Base-by-base conservation (phyloP, 2,797 vertebrate species). In the Pachyuromys duprasi region DNA sequence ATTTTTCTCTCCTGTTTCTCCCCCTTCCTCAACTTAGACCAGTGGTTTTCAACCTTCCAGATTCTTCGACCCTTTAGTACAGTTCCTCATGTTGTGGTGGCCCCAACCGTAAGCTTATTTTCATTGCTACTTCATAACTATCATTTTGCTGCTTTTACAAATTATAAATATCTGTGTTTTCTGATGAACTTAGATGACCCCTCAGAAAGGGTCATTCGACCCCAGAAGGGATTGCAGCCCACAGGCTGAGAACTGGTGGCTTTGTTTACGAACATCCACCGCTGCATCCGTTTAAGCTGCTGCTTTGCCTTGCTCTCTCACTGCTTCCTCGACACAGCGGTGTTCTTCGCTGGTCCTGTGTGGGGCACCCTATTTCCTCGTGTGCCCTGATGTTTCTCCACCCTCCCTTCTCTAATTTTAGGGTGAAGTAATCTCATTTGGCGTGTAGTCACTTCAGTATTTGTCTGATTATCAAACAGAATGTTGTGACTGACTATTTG, bases 361-460 rank as follows among this genome's bases (percentile, higher is more conserved):
- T 18, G 2, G 0, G 1, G 7, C 17, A 0, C 36, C 9, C 0
- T 0, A 4, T 1, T 65, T 26, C 15, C 60, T 39, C 2, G 4
- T 67, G 28, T 3, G 0, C 55, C 53, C 74, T 33, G 26, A 33
- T 75, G 76, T 26, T 2, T 57, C 3, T 31, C 0, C 20, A 11
- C 57, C 42, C 22, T 63, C 31, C 22, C 45, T 36, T 49, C 75
- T 91, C 79, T 78, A 53, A 76, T 63, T 86, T 78, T 74, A 33
- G 26, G n/a, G 1, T 28, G 55, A 63, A 9, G 31, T 53, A 14
- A 39, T 91, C 3, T 70, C 42, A 57, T 62, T 92, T 55, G 92
- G 39, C 74, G 31, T 18, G 31, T 72, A 69, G 63, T 90, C 74
- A 90, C 88, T 79, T 17, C 65, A 84, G 20, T 53, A 86, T 65